These are phyloP conservation scores for Lordiphosa andalusiaca DNA, from an alignment of 2,888 invertebrate species.

Conservation along the genomic window DNA sequence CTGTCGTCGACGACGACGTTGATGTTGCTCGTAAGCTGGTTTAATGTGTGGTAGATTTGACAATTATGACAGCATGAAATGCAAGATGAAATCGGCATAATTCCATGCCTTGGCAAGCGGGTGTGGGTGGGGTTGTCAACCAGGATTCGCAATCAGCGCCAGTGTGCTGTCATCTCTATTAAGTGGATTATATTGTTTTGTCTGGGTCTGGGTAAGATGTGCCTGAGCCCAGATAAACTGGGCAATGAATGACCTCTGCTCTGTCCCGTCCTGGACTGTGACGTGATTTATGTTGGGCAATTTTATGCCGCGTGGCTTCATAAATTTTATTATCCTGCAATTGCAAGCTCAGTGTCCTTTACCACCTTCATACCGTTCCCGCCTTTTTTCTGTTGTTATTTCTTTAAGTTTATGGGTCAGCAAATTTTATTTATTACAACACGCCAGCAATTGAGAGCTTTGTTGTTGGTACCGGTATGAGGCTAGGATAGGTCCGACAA, in stretches of 20 bases:
- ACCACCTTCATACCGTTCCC: slow-evolving; percentile 20
- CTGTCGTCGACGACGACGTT: slow-evolving; percentile 3
- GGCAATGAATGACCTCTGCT: slow-evolving; percentile 32
- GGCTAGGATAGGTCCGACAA: slow-evolving; percentile 32
- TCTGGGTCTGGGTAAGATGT: slow-evolving; percentile 8
- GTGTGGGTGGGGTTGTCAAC: slow-evolving; percentile 8
- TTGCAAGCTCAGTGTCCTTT: slow-evolving; percentile 40
- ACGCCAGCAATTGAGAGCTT: slow-evolving; percentile 60
- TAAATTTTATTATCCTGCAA: slow-evolving; percentile 70
- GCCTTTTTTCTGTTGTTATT: slow-evolving; percentile 2
- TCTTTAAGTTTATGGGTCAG: slow-evolving; percentile 54
- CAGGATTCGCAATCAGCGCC: slow-evolving; percentile 33
- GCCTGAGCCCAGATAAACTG: background rate
- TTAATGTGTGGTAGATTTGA: slow-evolving; percentile 68
- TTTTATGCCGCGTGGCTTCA: slow-evolving; percentile 63
- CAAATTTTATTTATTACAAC: slow-evolving; percentile 67
- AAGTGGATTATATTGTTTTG: slow-evolving; percentile 68
- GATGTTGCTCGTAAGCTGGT: slow-evolving; percentile 30
- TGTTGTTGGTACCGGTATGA: slow-evolving; percentile 23
- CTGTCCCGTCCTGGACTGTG: slow-evolving; percentile 42
- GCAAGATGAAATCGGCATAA: slow-evolving; percentile 58
- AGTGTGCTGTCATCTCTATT: slow-evolving; percentile 55
- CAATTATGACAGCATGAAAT: slow-evolving; percentile 68
- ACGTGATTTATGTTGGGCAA: slow-evolving; percentile 66
- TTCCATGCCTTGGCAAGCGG: slow-evolving; percentile 29